A percentile compares a stretch with the other conserved stretches of the same genome.
Conservation (phyloP, 2,888 invertebrate genomes). For the Eristalis arbustorum region DNA sequence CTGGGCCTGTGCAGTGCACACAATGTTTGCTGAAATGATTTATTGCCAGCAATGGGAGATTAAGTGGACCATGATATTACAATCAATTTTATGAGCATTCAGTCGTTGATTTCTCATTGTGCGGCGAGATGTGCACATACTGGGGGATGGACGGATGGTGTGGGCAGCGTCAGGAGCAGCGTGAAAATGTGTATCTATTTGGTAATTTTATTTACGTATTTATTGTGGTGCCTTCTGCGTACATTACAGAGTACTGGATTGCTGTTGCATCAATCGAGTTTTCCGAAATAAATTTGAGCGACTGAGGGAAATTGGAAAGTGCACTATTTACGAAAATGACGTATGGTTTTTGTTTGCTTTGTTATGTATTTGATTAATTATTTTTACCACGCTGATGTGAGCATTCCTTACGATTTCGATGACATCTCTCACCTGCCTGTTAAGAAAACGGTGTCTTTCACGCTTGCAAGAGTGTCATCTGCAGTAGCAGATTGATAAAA, state of each 20-base stretch:
- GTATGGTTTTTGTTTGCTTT: no score
- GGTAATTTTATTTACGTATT: neutral
- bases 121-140: neutral
- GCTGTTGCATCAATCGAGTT: neutral
- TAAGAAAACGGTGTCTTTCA: no score
- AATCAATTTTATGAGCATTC: neutral
- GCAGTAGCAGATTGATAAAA: no score
- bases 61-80: neutral
- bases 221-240: neutral
- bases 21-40: neutral
- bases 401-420: no score
- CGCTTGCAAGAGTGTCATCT: no score
- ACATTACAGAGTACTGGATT: neutral
- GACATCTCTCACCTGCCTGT: no score
- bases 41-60: neutral
- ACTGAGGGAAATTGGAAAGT: neutral
- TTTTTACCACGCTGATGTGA: no score
- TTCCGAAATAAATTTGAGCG: neutral
- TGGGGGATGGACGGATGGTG: neutral
- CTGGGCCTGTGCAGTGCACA: neutral
- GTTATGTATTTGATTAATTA: no score
- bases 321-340: no score
- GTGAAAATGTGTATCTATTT: neutral
- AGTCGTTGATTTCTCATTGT: neutral
- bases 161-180: neutral